Conservation (phyloP, 2,113 vertebrate species). For the Cyprinodon variegatus region DNA sequence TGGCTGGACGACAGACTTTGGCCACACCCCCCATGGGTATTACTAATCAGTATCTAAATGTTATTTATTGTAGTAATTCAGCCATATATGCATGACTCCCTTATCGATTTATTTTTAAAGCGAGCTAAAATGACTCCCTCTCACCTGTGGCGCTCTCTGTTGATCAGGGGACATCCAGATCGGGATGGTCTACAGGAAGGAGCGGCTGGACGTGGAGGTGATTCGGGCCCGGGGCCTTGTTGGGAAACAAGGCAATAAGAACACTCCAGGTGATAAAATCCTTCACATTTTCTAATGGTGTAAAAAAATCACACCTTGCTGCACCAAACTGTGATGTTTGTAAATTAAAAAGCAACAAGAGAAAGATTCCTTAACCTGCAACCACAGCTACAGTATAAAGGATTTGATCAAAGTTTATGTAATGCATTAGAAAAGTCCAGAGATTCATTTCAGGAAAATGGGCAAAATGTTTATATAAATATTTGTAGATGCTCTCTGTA, state of each 20-base stretch:
- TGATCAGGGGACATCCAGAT: constrained; percentile 95
- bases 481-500: background rate
- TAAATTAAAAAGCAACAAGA: background rate
- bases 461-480: too few relatives aligned
- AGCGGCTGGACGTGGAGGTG: constrained; percentile 96
- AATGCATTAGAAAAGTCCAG: background rate
- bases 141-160: constrained; percentile 28
- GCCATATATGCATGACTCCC: background rate
- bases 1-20: constrained; percentile 94
- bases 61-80: background rate
- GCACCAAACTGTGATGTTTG: background rate
- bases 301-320: background rate
- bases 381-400: background rate
- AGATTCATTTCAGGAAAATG: too few relatives aligned
- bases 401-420: background rate
- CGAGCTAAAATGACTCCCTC: background rate
- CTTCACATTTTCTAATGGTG: background rate
- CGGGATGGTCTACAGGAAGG: constrained; percentile 98
- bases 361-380: background rate
- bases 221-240: constrained; percentile 96
- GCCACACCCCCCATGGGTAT: constrained; percentile 98
- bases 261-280: constrained; percentile 88
- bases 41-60: background rate
- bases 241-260: constrained; percentile 99
- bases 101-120: background rate